These are phyloP conservation scores for Apostichopus californicus DNA, from an alignment of 35 echinoderm and acorn worm species.

Conservation along the genomic window DNA sequence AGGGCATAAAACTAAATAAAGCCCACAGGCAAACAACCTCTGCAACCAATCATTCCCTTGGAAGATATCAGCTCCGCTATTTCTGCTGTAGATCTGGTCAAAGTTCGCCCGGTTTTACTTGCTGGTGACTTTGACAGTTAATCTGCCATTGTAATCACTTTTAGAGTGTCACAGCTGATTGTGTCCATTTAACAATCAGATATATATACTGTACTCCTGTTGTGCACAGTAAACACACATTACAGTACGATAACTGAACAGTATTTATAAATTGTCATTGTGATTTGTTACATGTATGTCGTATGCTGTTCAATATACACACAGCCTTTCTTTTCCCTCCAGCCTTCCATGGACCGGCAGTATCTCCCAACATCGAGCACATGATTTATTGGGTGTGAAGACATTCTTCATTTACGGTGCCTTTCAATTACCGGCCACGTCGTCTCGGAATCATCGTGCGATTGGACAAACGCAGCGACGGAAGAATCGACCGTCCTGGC, in stretches of 20 bases:
- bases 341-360: not conserved
- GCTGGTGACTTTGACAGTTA: not conserved
- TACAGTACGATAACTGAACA: not conserved
- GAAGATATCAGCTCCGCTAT: not conserved
- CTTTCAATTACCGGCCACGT: not conserved
- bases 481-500: not conserved
- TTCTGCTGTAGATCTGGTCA: not conserved
- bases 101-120: not conserved
- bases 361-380: not conserved
- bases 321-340: too few species aligned
- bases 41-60: not conserved
- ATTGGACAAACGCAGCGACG: not conserved
- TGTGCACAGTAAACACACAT: not conserved
- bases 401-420: not conserved
- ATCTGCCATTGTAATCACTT: not conserved
- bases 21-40: not conserved
- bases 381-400: slow-evolving; percentile 4
- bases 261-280: too few species aligned
- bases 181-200: not conserved
- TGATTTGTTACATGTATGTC: too few species aligned
- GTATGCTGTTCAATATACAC: too few species aligned
- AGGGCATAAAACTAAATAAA: not conserved
- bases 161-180: not conserved
- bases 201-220: not conserved
- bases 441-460: not conserved